Conservation (phyloP, 1,140 invertebrate species). For the Eufriesea mexicana region DNA sequence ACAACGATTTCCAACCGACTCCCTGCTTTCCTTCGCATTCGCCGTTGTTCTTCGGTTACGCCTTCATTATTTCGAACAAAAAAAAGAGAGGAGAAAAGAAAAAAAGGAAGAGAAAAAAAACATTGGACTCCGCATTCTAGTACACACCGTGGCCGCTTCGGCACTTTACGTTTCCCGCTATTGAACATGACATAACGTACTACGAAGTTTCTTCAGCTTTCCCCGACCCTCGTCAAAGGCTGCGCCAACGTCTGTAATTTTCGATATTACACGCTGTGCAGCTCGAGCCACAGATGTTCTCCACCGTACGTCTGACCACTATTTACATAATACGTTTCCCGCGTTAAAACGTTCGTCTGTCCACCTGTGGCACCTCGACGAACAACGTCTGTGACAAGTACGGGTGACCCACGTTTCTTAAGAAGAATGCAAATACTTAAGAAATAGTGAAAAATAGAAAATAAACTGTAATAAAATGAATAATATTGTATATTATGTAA, state of each 20-base stretch:
- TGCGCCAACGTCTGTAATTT: slow-evolving; percentile 34
- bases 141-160: neutral
- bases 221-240: slow-evolving; percentile 45
- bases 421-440: too few species aligned
- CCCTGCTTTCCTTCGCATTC: slow-evolving; percentile 18
- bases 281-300: slow-evolving; percentile 5
- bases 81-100: neutral
- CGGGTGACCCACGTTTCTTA: neutral
- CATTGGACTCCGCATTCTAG: slow-evolving; percentile 21
- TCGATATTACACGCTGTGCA: slow-evolving; percentile 6
- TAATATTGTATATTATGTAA: too few species aligned
- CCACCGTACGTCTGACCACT: neutral
- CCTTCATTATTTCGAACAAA: slow-evolving; percentile 42
- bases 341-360: neutral
- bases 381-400: neutral
- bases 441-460: too few species aligned
- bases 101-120: neutral
- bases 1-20: neutral
- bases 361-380: neutral
- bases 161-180: slow-evolving; percentile 22
- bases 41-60: slow-evolving; percentile 33
- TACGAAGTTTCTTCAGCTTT: slow-evolving; percentile 37
- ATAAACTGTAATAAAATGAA: too few species aligned
- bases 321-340: slow-evolving; percentile 31
- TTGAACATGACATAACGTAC: slow-evolving; percentile 40